Evolutionary conservation across 2,888 invertebrate genomes (phyloP).

Genomic region (Sicus ferrugineus): DNA sequence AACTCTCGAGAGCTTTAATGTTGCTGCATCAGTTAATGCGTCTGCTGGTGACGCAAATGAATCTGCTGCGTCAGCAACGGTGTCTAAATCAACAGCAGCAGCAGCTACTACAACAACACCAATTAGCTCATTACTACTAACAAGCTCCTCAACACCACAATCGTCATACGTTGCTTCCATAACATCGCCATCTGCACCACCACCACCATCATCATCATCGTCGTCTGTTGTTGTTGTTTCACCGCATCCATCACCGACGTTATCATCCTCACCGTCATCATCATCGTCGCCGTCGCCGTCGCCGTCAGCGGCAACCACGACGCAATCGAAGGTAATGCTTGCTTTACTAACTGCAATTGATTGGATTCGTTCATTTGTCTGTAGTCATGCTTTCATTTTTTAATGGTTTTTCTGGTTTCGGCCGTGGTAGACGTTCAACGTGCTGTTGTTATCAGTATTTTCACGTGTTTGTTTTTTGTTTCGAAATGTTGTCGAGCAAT

Average conservation of each 20-base stretch:
- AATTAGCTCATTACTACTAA: constrained; percentile 43
- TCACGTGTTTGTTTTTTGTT: constrained; percentile 38
- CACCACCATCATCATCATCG: constrained; percentile 30
- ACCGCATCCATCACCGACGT: constrained; percentile 33
- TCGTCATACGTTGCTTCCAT: constrained; percentile 10
- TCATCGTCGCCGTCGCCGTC: constrained; percentile 16
- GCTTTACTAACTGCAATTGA: constrained; percentile 30
- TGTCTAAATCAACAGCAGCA: constrained; percentile 37
- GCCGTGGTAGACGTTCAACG: constrained; percentile 32
- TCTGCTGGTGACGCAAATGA: constrained; percentile 37
- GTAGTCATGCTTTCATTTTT: constrained; percentile 27
- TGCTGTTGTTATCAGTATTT: constrained; percentile 30
- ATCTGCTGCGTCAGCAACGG: constrained; percentile 31
- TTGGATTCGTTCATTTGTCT: constrained; percentile 29
- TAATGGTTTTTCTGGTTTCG: constrained; percentile 37
- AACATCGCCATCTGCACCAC: constrained; percentile 34
- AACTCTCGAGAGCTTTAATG: constrained; percentile 13
- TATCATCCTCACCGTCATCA: constrained; percentile 34
- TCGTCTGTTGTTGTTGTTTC: too few relatives aligned
- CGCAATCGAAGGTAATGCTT: constrained; percentile 37
- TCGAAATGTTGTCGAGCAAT: too few relatives aligned
- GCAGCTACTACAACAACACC: constrained; percentile 38
- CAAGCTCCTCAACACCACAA: constrained; percentile 38
- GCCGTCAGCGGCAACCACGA: constrained; percentile 21
- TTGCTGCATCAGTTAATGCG: constrained; percentile 34